These are phyloP conservation scores for Corythaixoides concolor DNA, from an alignment of 2,113 vertebrate species.

Conservation along the genomic window DNA sequence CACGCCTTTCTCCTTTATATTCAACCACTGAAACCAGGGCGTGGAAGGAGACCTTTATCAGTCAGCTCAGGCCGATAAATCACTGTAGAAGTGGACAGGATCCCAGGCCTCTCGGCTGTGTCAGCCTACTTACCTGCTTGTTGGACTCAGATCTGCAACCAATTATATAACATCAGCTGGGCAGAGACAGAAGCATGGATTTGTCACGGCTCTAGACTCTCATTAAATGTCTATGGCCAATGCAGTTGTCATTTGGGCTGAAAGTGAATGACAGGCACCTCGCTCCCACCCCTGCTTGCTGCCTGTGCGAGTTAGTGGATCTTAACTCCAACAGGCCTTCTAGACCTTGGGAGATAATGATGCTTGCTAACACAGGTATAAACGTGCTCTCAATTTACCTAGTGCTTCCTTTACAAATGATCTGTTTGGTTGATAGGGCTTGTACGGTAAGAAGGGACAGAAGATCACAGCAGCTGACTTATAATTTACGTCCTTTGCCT, in stretches of 20 bases:
- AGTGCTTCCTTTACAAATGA: background rate
- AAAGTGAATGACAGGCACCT: background rate
- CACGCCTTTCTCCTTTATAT: background rate
- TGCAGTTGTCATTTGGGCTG: background rate
- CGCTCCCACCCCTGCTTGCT: background rate
- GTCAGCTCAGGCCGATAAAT: background rate
- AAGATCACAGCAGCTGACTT: background rate
- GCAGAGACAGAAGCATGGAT: background rate
- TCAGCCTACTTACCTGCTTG: background rate
- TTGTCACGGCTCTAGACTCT: background rate
- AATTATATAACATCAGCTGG: background rate
- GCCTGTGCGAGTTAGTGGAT: background rate
- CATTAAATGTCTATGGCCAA: background rate
- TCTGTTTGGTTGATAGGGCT: accelerated
- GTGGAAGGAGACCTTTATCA: background rate
- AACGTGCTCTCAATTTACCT: background rate
- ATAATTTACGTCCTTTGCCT: background rate
- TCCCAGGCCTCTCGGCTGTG: background rate
- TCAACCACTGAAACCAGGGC: background rate
- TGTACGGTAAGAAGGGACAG: background rate
- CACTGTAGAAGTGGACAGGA: background rate
- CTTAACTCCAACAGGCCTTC: background rate
- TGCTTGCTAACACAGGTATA: background rate
- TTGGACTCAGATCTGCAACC: background rate
- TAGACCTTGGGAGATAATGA: background rate